phyloP scores from a whole-genome alignment of 1,140 invertebrate species.

The Eupristina koningsbergeri region DNA sequence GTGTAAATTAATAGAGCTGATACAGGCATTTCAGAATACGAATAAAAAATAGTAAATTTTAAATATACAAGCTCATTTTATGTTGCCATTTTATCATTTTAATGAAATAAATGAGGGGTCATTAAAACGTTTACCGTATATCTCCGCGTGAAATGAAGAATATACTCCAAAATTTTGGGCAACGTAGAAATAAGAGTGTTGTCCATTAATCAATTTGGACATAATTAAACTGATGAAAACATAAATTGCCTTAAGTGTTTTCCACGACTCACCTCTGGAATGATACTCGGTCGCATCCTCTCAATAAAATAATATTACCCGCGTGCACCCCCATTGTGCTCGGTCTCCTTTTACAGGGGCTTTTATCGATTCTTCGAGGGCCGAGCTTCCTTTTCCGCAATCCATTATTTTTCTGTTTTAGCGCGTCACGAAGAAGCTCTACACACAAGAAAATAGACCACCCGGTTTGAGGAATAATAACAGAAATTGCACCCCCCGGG shows the following conservation, averaged over 20 bases:
- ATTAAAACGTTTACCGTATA: no score
- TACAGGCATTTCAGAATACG: no score
- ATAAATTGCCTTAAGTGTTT: background rate
- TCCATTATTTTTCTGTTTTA: slow-evolving; percentile 41
- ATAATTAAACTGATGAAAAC: background rate
- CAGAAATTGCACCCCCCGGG: background rate
- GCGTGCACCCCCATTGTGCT: slow-evolving; percentile 22
- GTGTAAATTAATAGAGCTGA: no score
- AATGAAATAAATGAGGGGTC: no score
- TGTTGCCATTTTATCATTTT: no score
- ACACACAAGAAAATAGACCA: slow-evolving; percentile 46
- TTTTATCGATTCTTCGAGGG: slow-evolving; percentile 9
- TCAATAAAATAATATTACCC: slow-evolving; percentile 2
- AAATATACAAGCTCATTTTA: no score
- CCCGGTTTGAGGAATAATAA: slow-evolving; percentile 33
- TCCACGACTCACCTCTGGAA: slow-evolving; percentile 13
- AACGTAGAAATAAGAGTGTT: background rate
- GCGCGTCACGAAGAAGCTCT: background rate
- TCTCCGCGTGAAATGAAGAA: no score
- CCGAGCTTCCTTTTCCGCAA: slow-evolving; percentile 27
- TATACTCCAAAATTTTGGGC: background rate
- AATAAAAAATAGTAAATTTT: no score
- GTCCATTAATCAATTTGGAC: slow-evolving; percentile 7
- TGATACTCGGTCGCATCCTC: background rate
- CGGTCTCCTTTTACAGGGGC: background rate